Base-by-base conservation (phyloP, 2,797 vertebrate genomes). In the Siniperca scherzeri region DNA sequence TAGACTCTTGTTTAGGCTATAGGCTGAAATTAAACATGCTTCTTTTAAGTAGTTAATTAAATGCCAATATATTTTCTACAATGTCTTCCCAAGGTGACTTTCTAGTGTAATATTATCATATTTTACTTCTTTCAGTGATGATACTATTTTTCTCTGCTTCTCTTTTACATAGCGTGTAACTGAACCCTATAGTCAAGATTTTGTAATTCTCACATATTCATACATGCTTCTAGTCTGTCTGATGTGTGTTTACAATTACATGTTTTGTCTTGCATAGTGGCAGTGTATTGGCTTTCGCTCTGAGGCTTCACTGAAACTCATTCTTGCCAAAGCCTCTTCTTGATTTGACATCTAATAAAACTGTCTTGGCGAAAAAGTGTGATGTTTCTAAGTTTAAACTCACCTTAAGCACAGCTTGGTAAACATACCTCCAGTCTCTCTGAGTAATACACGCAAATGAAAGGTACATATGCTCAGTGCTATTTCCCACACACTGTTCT, bases 291-390 rank as follows among this genome's bases (percentile, higher is more conserved):
- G 4, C 46, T 62, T 80, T 66, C 62, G 44, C 61, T 67, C 48
- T 14, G n/a, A 66, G 27, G 6, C 60, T 5, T 77, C n/a, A 19
- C 65, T n/a, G 9, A 80, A 33, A 27, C 56, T 42, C 59, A 19
- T 44, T 64, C 70, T n/a, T 52, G 33, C 36, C 25, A 56, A 69
- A 70, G 25, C 42, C 27, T 71, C 66, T 11, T 40, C 56, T 71
- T 68, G 48, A 83, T 69, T 69, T 55, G 48, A 16, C 44, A 46
- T 81, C 36, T 77, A 83, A 86, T 83, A 78, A 86, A 87, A 80
- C 64, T 81, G 78, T 85, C 74, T 81, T 0, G 11, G 19, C 0
- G 7, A 60, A 79, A 40, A 82, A 7, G 59, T 57, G 30, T 55
- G 65, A 60, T 71, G 66, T 74, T 66, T 70, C 80, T 64, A 50